A percentile compares a stretch with the other conserved stretches of the same genome.
Conservation (phyloP, 2,113 vertebrate species). For the Ranitomeya variabilis region DNA sequence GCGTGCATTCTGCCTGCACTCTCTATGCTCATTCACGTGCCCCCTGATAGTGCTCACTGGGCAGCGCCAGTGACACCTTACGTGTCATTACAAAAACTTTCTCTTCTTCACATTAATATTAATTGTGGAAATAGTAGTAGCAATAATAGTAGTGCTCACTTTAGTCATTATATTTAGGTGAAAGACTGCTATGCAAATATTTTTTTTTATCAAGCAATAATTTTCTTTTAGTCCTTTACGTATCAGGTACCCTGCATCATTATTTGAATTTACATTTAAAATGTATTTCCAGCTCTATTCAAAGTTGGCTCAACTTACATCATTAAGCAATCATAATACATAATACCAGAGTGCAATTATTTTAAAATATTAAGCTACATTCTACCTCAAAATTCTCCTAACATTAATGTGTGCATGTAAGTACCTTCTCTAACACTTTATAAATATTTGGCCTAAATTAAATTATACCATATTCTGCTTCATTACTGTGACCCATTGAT, state of each 20-base stretch:
- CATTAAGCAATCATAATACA: background rate
- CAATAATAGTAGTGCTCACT: too few relatives aligned
- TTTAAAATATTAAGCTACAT: too few relatives aligned
- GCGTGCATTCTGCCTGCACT: too few relatives aligned
- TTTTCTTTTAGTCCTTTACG: background rate
- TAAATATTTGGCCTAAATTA: background rate
- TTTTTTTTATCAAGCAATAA: background rate
- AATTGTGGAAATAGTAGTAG: too few relatives aligned
- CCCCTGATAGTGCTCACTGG: too few relatives aligned
- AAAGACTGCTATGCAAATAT: background rate
- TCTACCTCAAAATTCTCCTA: background rate
- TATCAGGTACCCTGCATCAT: background rate
- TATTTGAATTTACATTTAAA: background rate
- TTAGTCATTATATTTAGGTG: too few relatives aligned
- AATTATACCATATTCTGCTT: conserved; percentile 11
- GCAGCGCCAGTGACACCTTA: too few relatives aligned
- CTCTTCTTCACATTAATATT: too few relatives aligned
- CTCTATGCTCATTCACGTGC: too few relatives aligned
- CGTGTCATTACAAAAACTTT: too few relatives aligned
- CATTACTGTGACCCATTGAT: background rate
- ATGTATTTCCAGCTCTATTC: background rate
- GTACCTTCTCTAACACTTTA: background rate
- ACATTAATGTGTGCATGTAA: background rate
- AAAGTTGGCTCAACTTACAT: background rate
- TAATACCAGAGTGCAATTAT: background rate